Conservation (phyloP, 2,888 invertebrate species). For the Yponomeuta cagnagella region DNA sequence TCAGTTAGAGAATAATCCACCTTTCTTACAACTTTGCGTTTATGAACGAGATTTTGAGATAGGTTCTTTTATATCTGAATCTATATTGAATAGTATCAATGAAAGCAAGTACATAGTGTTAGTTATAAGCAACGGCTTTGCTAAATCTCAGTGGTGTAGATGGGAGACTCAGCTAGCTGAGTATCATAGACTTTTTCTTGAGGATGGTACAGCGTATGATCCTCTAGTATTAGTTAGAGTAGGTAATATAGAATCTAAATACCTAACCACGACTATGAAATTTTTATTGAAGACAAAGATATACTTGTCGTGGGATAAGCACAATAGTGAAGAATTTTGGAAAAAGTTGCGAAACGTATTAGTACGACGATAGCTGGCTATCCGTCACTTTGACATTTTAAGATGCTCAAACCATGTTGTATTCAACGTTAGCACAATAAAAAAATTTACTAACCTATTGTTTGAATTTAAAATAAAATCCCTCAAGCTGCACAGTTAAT, state of each 20-base stretch:
- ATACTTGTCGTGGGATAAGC: slow-evolving; percentile 78
- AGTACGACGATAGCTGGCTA: slow-evolving; percentile 25
- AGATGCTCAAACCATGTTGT: no score
- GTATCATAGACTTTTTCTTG: slow-evolving; percentile 77
- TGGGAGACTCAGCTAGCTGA: slow-evolving; percentile 83
- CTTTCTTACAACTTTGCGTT: slow-evolving; percentile 78
- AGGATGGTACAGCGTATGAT: slow-evolving; percentile 73
- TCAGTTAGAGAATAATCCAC: slow-evolving; percentile 76
- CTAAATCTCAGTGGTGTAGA: slow-evolving; percentile 82
- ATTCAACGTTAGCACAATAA: no score
- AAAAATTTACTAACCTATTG: no score
- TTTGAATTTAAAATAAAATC: no score
- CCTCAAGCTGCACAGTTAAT: not conserved
- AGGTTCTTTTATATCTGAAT: slow-evolving; percentile 79
- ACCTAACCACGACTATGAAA: slow-evolving; percentile 76
- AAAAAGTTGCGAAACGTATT: slow-evolving; percentile 53
- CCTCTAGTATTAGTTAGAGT: slow-evolving; percentile 78
- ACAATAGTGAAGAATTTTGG: slow-evolving; percentile 59
- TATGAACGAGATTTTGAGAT: slow-evolving; percentile 82
- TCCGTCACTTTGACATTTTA: no score
- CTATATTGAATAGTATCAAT: slow-evolving; percentile 78
- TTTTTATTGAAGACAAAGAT: slow-evolving; percentile 79
- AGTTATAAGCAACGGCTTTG: slow-evolving; percentile 80
- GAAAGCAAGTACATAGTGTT: slow-evolving; percentile 79
- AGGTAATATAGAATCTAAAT: slow-evolving; percentile 72